Conservation (phyloP, 2,888 invertebrate species). For the Chrysomela aeneicollis region DNA sequence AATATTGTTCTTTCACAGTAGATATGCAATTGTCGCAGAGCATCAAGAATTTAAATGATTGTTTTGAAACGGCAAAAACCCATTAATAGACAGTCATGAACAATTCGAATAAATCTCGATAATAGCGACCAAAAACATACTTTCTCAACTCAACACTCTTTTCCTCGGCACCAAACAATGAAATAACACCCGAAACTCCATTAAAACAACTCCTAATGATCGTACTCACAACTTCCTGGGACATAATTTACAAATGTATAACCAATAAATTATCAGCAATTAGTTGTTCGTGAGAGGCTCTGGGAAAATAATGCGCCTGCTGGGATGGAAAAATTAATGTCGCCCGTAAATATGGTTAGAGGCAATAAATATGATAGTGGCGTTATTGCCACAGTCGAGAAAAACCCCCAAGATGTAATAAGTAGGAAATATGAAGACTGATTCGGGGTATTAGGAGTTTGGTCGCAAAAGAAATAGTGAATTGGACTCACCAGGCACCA, state of each 20-base stretch:
- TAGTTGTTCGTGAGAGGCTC: constrained; percentile 25
- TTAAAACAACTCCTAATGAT: constrained; percentile 26
- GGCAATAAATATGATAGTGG: constrained; percentile 52
- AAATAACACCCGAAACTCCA: constrained; percentile 23
- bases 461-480: constrained; percentile 17
- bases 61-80: too few relatives aligned
- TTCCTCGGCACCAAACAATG: constrained; percentile 5
- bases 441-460: constrained; percentile 53
- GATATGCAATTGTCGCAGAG: too few relatives aligned
- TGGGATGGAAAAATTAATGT: constrained; percentile 55
- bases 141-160: constrained; percentile 10
- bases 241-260: constrained; percentile 35
- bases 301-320: constrained; percentile 20
- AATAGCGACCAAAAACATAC: background rate
- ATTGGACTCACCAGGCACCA: constrained; percentile 22
- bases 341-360: constrained; percentile 54
- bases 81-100: background rate
- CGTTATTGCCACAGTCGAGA: constrained; percentile 42
- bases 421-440: constrained; percentile 56
- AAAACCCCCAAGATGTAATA: constrained; percentile 48
- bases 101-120: constrained; percentile 1
- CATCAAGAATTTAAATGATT: too few relatives aligned
- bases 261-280: constrained; percentile 36
- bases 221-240: constrained; percentile 23
- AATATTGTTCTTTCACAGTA: too few relatives aligned